Percentiles rank a stretch among this genome's conserved stretches.
phyloP scores from a whole-genome alignment of 2,113 vertebrate species.

The Laticauda laticaudata region DNA sequence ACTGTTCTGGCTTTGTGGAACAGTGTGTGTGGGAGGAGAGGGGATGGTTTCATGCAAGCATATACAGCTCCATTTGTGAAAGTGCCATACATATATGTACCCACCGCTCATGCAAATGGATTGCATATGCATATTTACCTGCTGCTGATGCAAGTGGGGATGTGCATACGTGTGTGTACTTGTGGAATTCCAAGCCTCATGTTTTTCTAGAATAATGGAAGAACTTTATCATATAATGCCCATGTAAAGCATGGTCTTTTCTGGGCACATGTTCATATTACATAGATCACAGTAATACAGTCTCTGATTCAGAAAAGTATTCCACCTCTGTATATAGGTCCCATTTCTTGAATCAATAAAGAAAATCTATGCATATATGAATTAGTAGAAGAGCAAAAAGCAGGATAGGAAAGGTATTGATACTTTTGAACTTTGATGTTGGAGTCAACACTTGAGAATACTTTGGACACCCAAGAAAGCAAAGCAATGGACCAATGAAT shows the following conservation, averaged over 20 bases:
- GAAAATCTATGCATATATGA: not conserved
- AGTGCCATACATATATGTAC: too few species aligned
- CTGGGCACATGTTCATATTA: not conserved
- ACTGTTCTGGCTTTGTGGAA: too few species aligned
- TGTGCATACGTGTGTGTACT: not conserved
- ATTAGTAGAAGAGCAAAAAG: not conserved
- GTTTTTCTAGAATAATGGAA: not conserved
- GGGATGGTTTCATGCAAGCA: too few species aligned
- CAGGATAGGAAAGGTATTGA: not conserved
- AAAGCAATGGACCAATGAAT: not conserved
- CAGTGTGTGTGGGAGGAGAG: too few species aligned
- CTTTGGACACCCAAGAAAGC: not conserved
- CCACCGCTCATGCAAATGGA: too few species aligned
- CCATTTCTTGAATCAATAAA: not conserved
- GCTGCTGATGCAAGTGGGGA: not conserved
- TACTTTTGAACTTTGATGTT: not conserved
- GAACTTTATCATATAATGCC: not conserved
- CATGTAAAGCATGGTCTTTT: not conserved
- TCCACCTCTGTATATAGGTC: not conserved
- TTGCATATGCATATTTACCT: too few species aligned
- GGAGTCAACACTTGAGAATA: not conserved
- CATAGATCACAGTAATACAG: not conserved
- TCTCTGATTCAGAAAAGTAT: not conserved
- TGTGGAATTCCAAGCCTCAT: not conserved
- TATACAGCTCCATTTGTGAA: too few species aligned